Percentiles rank a stretch among this genome's conserved stretches.
phyloP scores from a whole-genome alignment of 2,113 vertebrate genomes.

The Baryphthengus martii region DNA sequence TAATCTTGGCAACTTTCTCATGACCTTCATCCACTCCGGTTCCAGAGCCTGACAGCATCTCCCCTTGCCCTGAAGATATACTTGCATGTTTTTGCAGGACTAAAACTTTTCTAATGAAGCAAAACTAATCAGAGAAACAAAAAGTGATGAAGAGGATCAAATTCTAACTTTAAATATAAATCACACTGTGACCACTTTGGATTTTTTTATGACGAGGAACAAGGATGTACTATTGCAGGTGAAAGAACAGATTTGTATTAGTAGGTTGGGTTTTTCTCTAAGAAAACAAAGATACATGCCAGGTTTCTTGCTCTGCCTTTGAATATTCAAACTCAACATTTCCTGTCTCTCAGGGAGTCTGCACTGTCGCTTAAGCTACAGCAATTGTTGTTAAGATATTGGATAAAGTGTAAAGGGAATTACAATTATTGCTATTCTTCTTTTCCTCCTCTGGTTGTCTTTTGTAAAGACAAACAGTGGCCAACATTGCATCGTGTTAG shows the following conservation, averaged over 20 bases:
- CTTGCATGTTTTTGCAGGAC: not conserved
- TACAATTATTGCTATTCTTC: not conserved
- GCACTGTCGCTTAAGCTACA: not conserved
- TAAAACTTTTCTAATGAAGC: not conserved
- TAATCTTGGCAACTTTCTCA: not conserved
- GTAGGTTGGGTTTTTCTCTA: not conserved
- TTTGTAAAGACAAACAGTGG: not conserved
- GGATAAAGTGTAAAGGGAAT: not conserved
- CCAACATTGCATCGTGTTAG: not conserved
- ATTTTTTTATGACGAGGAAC: not conserved
- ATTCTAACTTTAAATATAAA: not conserved
- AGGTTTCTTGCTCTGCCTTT: not conserved
- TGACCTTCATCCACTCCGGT: not conserved
- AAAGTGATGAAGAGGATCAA: not conserved
- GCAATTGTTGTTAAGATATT: not conserved
- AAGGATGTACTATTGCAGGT: not conserved
- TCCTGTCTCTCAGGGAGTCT: not conserved
- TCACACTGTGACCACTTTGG: not conserved
- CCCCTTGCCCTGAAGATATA: not conserved
- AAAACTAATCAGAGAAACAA: not conserved
- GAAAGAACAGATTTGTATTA: not conserved
- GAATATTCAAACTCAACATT: not conserved
- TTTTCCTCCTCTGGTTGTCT: not conserved
- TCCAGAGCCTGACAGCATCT: not conserved
- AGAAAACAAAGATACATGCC: not conserved